These are phyloP conservation scores for Nyctibius grandis DNA, from an alignment of 2,797 vertebrate genomes.

Conservation along the genomic window DNA sequence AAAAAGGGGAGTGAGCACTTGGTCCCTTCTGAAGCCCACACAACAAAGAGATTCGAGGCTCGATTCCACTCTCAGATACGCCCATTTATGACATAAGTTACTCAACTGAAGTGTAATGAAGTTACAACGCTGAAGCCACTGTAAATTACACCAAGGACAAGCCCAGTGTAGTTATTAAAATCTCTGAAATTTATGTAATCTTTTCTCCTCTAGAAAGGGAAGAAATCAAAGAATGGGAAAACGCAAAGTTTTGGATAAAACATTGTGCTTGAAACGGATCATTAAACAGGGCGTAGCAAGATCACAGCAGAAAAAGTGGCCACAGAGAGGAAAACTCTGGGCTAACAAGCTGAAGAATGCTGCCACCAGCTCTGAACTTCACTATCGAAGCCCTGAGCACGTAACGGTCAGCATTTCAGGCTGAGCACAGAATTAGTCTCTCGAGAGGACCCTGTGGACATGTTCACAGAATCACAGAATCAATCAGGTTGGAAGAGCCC, in stretches of 20 bases:
- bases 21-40: constrained; percentile 41
- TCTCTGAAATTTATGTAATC: neutral
- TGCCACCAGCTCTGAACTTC: neutral
- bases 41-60: constrained; percentile 33
- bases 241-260: neutral
- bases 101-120: neutral
- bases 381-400: neutral
- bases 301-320: neutral
- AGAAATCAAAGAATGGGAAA: constrained; percentile 41
- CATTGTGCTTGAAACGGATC: neutral
- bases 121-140: neutral
- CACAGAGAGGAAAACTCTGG: neutral
- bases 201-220: neutral
- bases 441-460: neutral
- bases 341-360: neutral
- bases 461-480: too few relatives aligned
- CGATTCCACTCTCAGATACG: neutral
- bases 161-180: neutral
- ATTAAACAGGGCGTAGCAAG: neutral
- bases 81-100: neutral
- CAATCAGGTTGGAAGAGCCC: too few relatives aligned
- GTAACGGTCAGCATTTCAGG: neutral
- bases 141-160: constrained; percentile 4
- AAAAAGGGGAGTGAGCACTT: neutral
- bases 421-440: neutral